A percentile compares a stretch with the other conserved stretches of the same genome.
These are phyloP conservation scores for Pluvialis apricaria DNA, from an alignment of 2,113 vertebrate species.

Conservation along the genomic window DNA sequence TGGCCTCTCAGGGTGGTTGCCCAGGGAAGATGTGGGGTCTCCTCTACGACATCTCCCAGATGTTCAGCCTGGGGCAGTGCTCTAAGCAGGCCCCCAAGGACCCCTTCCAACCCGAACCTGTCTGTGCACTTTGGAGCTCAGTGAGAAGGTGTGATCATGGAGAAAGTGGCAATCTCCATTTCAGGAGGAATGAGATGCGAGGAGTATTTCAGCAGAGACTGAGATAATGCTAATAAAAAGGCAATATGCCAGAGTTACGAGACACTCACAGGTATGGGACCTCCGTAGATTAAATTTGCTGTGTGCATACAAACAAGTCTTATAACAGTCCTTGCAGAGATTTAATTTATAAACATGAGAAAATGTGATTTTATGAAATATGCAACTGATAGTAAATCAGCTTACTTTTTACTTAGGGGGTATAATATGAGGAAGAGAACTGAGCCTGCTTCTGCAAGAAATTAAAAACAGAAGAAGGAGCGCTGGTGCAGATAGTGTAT, in stretches of 20 bases:
- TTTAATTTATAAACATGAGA: constrained; percentile 32
- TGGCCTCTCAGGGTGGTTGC: background rate
- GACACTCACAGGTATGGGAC: background rate
- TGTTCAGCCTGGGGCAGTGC: background rate
- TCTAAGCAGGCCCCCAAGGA: background rate
- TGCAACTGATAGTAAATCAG: background rate
- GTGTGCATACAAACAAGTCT: background rate
- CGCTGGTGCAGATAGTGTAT: background rate
- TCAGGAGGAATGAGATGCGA: background rate
- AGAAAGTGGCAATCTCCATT: background rate
- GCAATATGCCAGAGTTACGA: background rate
- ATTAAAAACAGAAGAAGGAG: background rate
- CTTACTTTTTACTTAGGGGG: background rate
- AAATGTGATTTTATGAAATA: constrained; percentile 4
- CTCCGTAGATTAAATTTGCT: background rate
- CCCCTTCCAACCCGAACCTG: background rate
- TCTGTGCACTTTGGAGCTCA: background rate
- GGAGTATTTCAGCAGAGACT: background rate
- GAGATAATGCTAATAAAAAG: background rate
- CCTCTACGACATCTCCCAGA: background rate
- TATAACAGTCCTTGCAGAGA: background rate
- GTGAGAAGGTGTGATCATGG: background rate
- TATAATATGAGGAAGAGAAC: background rate
- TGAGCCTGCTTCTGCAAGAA: background rate
- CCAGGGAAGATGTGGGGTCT: background rate